Percentiles rank a stretch among this genome's conserved stretches.
These are phyloP conservation scores for Tetragonula clypearis DNA, from an alignment of 1,140 invertebrate species.

Conservation along the genomic window DNA sequence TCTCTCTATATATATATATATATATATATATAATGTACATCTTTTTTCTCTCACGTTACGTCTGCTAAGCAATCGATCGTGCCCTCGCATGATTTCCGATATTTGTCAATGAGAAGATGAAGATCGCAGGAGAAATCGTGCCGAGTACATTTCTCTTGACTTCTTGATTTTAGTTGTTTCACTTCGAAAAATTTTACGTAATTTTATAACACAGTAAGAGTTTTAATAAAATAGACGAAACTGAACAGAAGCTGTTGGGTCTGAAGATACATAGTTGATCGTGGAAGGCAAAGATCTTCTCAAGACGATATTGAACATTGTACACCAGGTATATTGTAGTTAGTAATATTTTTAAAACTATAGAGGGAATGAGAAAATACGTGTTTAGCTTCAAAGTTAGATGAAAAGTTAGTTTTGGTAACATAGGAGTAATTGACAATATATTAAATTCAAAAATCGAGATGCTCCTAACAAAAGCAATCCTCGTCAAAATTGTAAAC, in stretches of 20 bases:
- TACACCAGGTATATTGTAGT: too few relatives aligned
- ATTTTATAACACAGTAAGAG: neutral
- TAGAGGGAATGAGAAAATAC: neutral
- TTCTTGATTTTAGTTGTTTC: neutral
- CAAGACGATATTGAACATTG: too few relatives aligned
- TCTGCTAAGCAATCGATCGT: conserved; percentile 48
- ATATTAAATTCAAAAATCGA: too few relatives aligned
- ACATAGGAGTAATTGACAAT: neutral
- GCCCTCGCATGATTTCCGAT: conserved; percentile 12
- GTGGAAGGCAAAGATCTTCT: too few relatives aligned
- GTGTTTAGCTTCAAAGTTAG: neutral
- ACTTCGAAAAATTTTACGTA: too few relatives aligned
- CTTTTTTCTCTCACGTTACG: conserved; percentile 11
- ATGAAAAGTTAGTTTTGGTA: neutral
- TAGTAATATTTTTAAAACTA: neutral
- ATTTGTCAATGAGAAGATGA: neutral
- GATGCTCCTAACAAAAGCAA: too few relatives aligned
- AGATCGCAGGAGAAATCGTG: neutral
- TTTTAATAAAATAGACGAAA: neutral
- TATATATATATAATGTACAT: conserved; percentile 21
- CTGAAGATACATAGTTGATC: neutral
- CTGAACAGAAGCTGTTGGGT: neutral
- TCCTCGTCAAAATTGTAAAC: too few relatives aligned
- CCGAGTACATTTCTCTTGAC: neutral
- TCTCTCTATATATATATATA: too few relatives aligned